Conservation (phyloP, 2,888 invertebrate species). For the Orthosia cruda region DNA sequence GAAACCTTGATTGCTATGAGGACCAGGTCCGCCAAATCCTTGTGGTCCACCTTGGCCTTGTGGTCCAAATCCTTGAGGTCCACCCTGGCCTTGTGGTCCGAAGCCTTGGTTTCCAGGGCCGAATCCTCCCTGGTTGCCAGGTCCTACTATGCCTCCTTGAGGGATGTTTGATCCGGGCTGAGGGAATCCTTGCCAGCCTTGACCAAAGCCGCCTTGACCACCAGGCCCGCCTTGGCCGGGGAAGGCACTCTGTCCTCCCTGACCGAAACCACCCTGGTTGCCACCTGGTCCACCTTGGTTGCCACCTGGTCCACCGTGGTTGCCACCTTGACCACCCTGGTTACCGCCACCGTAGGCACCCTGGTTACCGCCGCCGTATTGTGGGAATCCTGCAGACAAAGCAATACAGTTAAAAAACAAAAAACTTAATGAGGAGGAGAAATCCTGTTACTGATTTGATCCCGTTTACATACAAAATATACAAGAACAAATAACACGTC, state of each 20-base stretch:
- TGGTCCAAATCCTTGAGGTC: constrained; percentile 21
- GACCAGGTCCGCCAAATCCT: constrained; percentile 38
- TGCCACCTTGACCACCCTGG: not conserved
- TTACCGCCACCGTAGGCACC: constrained; percentile 1
- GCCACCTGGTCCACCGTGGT: not conserved
- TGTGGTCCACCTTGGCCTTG: constrained; percentile 15
- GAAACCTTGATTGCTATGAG: constrained; percentile 13
- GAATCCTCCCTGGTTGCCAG: constrained; percentile 38
- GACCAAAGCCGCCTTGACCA: constrained; percentile 38
- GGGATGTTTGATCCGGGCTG: constrained; percentile 49
- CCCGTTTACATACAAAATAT: not conserved
- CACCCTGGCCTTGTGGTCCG: constrained; percentile 14
- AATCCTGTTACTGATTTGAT: not conserved
- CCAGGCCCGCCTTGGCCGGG: constrained; percentile 12
- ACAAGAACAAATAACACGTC: no score
- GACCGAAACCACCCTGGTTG: constrained; percentile 41
- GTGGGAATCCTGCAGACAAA: constrained; percentile 39
- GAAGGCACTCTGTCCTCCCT: constrained; percentile 19
- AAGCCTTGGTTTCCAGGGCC: constrained; percentile 28
- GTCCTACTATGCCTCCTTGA: constrained; percentile 38
- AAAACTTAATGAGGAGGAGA: not conserved
- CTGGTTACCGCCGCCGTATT: constrained; percentile 38
- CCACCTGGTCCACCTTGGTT: constrained; percentile 38
- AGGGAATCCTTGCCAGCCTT: constrained; percentile 53
- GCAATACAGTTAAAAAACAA: not conserved